A percentile compares a stretch with the other conserved stretches of the same genome.
phyloP scores from a whole-genome alignment of 2,888 invertebrate genomes.

The Ethmia dodecea region DNA sequence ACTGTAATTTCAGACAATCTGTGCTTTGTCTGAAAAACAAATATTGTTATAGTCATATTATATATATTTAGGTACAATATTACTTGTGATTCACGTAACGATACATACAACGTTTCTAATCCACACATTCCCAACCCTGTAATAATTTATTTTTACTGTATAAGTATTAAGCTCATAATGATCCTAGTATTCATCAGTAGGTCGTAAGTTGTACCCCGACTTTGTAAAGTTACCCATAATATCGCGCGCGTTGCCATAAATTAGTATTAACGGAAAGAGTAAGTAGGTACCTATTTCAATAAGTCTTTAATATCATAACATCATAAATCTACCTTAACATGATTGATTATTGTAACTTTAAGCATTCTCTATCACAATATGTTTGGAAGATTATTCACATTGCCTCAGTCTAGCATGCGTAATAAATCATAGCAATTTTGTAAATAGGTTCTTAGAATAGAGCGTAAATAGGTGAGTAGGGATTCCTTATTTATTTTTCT shows the following conservation, averaged over 20 bases:
- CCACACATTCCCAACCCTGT: conserved; percentile 51
- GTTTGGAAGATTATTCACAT: conserved; percentile 12
- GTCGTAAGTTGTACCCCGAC: conserved; percentile 37
- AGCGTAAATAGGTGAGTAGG: conserved; percentile 11
- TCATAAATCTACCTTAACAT: not conserved
- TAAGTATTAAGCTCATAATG: conserved; percentile 45
- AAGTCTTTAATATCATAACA: not conserved
- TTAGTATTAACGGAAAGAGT: conserved; percentile 37
- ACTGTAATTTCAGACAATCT: too few species aligned
- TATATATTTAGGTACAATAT: not conserved
- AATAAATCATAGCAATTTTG: too few species aligned
- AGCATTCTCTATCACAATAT: too few species aligned
- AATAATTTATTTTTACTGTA: conserved; percentile 47
- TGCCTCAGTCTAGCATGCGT: too few species aligned
- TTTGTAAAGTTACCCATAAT: conserved; percentile 63
- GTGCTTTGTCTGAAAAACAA: too few species aligned
- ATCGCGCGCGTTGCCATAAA: conserved; percentile 67
- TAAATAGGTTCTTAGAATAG: conserved; percentile 36
- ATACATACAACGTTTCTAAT: conserved; percentile 20
- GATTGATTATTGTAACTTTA: not conserved
- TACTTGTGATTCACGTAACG: conserved; percentile 18
- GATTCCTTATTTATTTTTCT: conserved; percentile 12
- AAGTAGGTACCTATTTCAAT: conserved; percentile 6
- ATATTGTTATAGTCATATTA: too few species aligned
- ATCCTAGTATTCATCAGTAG: conserved; percentile 43